These are phyloP conservation scores for Crotophaga sulcirostris DNA, from an alignment of 2,113 vertebrate genomes.

Conservation along the genomic window DNA sequence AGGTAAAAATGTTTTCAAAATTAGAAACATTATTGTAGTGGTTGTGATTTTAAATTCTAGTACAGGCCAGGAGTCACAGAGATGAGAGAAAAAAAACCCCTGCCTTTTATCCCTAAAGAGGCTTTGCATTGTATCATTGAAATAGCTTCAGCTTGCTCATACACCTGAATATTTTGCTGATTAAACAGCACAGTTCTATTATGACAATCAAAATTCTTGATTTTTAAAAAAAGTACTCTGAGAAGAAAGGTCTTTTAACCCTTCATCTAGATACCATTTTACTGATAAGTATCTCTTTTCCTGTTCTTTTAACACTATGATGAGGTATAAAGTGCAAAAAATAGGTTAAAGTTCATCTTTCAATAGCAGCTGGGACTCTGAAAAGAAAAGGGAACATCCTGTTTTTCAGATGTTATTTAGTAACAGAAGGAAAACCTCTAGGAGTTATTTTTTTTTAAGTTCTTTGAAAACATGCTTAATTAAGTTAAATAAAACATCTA, in stretches of 20 bases:
- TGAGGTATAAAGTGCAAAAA: constrained; percentile 24
- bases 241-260: neutral
- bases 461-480: neutral
- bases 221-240: neutral
- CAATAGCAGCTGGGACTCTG: neutral
- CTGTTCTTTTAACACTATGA: neutral
- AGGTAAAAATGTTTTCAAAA: constrained; percentile 5
- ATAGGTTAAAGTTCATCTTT: constrained; percentile 33
- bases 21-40: neutral
- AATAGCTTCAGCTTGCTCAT: neutral
- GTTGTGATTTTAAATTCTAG: neutral
- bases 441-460: neutral
- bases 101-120: neutral
- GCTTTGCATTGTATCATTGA: neutral
- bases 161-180: neutral
- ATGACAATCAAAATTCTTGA: neutral
- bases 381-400: neutral
- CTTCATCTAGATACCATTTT: neutral
- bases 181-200: neutral
- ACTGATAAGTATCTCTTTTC: neutral
- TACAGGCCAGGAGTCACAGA: neutral
- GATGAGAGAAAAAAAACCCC: neutral
- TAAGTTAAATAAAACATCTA: neutral
- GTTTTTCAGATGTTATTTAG: constrained; percentile 45
- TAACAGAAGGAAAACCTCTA: constrained; percentile 47